Conservation (phyloP, 2,888 invertebrate genomes). For the Hermodice carunculata region DNA sequence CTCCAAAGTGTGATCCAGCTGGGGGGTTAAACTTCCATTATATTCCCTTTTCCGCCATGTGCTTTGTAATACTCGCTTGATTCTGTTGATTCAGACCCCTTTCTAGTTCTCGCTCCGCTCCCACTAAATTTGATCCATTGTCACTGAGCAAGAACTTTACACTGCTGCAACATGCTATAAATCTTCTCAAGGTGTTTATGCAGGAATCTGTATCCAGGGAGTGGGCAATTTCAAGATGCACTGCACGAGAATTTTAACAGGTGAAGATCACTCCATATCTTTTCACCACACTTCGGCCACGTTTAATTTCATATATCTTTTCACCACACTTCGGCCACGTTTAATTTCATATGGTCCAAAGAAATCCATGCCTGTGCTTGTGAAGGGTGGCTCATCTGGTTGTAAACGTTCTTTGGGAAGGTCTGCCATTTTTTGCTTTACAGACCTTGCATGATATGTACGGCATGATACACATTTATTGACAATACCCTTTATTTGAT, state of each 20-base stretch:
- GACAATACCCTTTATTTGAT: too few species aligned
- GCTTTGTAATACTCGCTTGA: conserved; percentile 12
- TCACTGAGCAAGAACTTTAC: conserved; percentile 15
- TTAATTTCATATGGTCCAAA: conserved; percentile 30
- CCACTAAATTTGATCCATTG: conserved; percentile 35
- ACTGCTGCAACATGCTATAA: conserved; percentile 27
- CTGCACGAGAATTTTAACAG: conserved; percentile 22
- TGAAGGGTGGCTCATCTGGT: conserved; percentile 23
- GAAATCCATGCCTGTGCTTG: conserved; percentile 23
- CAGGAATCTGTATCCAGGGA: conserved; percentile 22
- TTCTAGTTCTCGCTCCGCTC: conserved; percentile 29
- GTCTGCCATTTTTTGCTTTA: conserved; percentile 28
- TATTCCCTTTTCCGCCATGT: conserved; percentile 24
- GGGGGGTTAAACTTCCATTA: conserved; percentile 39
- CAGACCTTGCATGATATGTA: conserved; percentile 5
- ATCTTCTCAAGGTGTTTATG: conserved; percentile 28
- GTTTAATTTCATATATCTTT: conserved; percentile 30
- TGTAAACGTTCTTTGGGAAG: conserved; percentile 24
- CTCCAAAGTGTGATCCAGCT: conserved; percentile 32
- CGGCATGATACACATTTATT: conserved; percentile 14
- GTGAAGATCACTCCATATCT: conserved; percentile 38
- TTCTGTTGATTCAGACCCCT: conserved; percentile 30
- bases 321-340: conserved; percentile 16
- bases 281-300: conserved; percentile 19
- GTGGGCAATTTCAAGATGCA: conserved; percentile 29